Evolutionary conservation across 1,140 invertebrate species (phyloP), one percentile per base, ranked within the genome.

Genomic region (Orius laevigatus): DNA sequence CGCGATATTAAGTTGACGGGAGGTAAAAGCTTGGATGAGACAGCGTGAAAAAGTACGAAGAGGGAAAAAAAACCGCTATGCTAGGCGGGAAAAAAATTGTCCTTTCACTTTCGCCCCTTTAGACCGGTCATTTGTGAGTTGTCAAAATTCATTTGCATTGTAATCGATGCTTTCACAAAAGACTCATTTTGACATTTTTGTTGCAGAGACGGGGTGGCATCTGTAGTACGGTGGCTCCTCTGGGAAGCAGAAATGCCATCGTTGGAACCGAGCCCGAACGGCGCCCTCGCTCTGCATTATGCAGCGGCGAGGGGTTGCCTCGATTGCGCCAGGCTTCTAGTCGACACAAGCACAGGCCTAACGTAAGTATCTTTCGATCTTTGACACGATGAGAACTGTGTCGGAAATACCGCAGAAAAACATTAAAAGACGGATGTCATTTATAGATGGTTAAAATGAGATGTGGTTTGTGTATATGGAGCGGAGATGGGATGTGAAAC

Each of bases 291-390:
- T 48, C 69, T 90, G 41, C 84, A 88, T 62, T 88, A 88, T 65
- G 84, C 85, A 1, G 82, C 82, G 15, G 82, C 83, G 41, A 69
- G 83, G 50, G 84, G 84, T 36, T 86, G 83, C 60, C 68, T 86
- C 40, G 82, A 87, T 60, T 84, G 82, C 61, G 83, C 88, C 48
- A 73, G 81, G 56, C 67, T 88, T 10, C 69, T 90, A 10, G 74
- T 84, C 10, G 79, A 84, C 62, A 78, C 80, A 33, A 72, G 79
- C 42, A 68, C 76, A 40, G 79, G 83, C 58, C 72, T 83, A 57
- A 82, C 78, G 81, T 84, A 63, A 74, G 74, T 70, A 25, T 25
- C 40, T n/a, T n/a, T n/a, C n/a, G n/a, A n/a, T n/a, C n/a, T n/a
- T n/a, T n/a, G n/a, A 40, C 38, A 16, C 5, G 38, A 11, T 19